Base-by-base conservation (phyloP, 2,888 invertebrate genomes). In the Xestoiulus laeticollis region DNA sequence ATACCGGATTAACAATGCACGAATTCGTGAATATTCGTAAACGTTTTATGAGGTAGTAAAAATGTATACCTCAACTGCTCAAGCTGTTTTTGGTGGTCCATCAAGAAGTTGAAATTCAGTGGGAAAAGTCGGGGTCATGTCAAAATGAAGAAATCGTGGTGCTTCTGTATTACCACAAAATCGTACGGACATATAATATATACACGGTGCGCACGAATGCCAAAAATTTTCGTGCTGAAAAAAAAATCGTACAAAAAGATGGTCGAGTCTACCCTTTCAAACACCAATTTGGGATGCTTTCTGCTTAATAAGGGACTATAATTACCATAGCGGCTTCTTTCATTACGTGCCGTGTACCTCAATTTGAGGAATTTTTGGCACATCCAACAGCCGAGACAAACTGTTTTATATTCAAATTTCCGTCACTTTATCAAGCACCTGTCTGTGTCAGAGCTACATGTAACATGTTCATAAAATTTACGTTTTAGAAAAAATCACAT, bases 261-360 rank as follows among this genome's bases (percentile, higher is more conserved):
- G 26, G 26, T 10, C 26, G 26, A 68, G 26, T 26, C 68, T 68
- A n/a, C n/a, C 26, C 68, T 68, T 68, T 68, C 68, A 22, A 68
- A 22, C 68, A 68, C 26, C 68, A 8, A 26, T 68, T 68, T 68
- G 68, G 12, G 68, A 68, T 68, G 68, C 68, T 68, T 68, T 68
- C 68, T 68, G 68, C 68, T 26, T 68, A 68, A 68, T 68, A 68
- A 68, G 68, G 26, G 38, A 26, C 68, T 26, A 26, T 68, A 68
- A 68, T 68, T 68, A 68, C 68, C 68, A 68, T 68, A n/a, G 68
- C 68, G 26, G 68, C 68, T 68, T n/a, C 68, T 68, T 68, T 68
- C 68, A 59, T 59, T 59, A 22, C 59, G 19, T 59, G 59, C n/a
- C 59, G n/a, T n/a, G 68, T 68, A 68, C 68, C 26, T 68, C 68